Evolutionary conservation across 2,888 invertebrate genomes (phyloP).

Genomic region (Synergus umbraculus): DNA sequence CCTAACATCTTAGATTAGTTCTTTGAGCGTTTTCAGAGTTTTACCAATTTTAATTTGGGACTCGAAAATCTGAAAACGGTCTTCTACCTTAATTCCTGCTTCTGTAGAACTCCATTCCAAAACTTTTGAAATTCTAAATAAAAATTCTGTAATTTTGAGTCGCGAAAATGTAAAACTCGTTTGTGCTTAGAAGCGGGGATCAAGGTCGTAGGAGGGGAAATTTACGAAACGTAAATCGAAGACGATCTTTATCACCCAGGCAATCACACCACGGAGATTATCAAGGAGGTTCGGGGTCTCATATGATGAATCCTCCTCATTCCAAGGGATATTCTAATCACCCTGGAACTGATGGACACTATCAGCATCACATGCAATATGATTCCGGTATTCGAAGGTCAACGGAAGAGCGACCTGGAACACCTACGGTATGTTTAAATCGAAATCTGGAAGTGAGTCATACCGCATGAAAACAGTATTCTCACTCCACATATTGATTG

Average conservation of each 20-base stretch:
- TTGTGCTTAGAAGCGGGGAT: constrained; percentile 64
- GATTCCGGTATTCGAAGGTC: constrained; percentile 72
- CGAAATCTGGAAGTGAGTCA: too few species aligned
- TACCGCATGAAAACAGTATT: too few species aligned
- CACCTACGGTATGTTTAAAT: constrained; percentile 81
- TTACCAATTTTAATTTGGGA: not conserved
- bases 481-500: too few species aligned
- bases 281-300: constrained; percentile 62
- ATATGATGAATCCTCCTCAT: constrained; percentile 67
- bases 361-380: constrained; percentile 72
- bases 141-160: not conserved
- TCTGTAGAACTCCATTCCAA: constrained; percentile 14
- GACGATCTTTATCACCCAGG: constrained; percentile 72
- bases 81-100: constrained; percentile 1
- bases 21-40: not conserved
- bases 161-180: constrained; percentile 6
- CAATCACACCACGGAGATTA: constrained; percentile 71
- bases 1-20: not conserved
- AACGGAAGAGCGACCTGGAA: constrained; percentile 83
- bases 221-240: constrained; percentile 67
- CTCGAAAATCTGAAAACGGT: not conserved
- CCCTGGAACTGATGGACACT: constrained; percentile 69
- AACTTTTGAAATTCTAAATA: constrained; percentile 14
- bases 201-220: constrained; percentile 70
- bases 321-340: constrained; percentile 73